Percentiles rank a stretch among this genome's conserved stretches.
phyloP scores from a whole-genome alignment of 2,113 vertebrate genomes.

The Edolisoma coerulescens region DNA sequence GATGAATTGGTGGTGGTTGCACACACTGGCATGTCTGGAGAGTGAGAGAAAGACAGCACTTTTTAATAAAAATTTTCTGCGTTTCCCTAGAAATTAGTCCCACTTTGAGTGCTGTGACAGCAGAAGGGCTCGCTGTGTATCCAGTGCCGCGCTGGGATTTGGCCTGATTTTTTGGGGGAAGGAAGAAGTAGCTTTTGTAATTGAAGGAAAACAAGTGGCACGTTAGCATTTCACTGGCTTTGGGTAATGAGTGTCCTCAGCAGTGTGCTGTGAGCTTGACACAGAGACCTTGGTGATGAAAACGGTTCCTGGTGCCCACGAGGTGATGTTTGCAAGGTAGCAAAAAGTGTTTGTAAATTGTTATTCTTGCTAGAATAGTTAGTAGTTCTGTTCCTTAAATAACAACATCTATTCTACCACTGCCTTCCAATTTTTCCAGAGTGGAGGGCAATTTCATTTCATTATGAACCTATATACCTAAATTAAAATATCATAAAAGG shows the following conservation, averaged over 20 bases:
- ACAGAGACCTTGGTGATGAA: background rate
- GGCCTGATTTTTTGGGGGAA: background rate
- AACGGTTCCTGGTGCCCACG: background rate
- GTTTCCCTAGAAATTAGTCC: background rate
- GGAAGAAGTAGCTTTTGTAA: background rate
- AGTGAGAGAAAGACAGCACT: background rate
- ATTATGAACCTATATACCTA: background rate
- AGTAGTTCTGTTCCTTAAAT: background rate
- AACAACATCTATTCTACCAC: background rate
- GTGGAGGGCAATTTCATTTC: accelerated
- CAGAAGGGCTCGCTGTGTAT: background rate
- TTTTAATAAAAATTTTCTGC: background rate
- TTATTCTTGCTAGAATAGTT: background rate
- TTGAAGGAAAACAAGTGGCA: background rate
- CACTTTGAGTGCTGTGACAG: accelerated
- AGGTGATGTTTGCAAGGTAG: background rate
- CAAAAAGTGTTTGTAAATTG: background rate
- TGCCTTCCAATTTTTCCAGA: background rate
- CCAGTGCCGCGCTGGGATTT: background rate
- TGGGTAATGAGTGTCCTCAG: background rate
- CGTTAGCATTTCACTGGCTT: background rate
- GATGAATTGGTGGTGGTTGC: background rate
- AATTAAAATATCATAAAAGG: background rate
- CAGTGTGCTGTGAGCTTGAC: background rate
- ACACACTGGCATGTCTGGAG: background rate